Evolutionary conservation across 2,113 vertebrate species (phyloP), one percentile per base, ranked within the genome.

Genomic region (Lagopus muta): DNA sequence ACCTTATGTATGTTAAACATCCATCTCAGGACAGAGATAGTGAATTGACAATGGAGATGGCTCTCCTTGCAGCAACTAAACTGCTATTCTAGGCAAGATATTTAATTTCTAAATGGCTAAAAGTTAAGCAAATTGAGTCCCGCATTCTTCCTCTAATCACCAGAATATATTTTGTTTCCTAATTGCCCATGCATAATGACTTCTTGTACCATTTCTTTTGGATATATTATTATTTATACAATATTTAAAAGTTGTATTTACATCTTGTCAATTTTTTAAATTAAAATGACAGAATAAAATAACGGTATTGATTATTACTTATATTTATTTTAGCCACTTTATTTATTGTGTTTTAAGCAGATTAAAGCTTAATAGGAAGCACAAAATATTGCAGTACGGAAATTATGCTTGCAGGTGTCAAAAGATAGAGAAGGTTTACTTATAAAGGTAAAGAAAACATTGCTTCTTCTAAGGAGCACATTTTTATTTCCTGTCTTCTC

Each of bases 401-500:
- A 64, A 69, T 84, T 72, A 82, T 69, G 8, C 48, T 94, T 86
- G 24, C 65, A 75, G 40, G 43, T 73, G 66, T 94, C 77, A 86
- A 95, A 92, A 86, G 65, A 73, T 22, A 45, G 36, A 82, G 54
- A 75, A 78, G 19, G 62, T 62, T 79, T 74, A 47, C 92, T 61
- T 70, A 64, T 40, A 78, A 89, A 89, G 21, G 24, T 75, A 82
- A 94, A 55, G 62, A 62, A 92, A 89, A 81, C 13, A 43, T 43
- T 61, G 36, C 54, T 79, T 18, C 78, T 96, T 90, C 62, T 62
- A 72, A 91, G 67, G 16, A 88, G 69, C 21, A 11, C 28, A 58
- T 72, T 92, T 92, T 91, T 87, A 89, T 93, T 90, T 93, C 20
- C 42, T 70, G 10, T 70, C 64, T 95, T 6, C 65, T 82, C 45